A percentile compares a stretch with the other conserved stretches of the same genome.
Evolutionary conservation across 2,797 vertebrate genomes (phyloP).

Genomic region (Phataginus tetradactyla): DNA sequence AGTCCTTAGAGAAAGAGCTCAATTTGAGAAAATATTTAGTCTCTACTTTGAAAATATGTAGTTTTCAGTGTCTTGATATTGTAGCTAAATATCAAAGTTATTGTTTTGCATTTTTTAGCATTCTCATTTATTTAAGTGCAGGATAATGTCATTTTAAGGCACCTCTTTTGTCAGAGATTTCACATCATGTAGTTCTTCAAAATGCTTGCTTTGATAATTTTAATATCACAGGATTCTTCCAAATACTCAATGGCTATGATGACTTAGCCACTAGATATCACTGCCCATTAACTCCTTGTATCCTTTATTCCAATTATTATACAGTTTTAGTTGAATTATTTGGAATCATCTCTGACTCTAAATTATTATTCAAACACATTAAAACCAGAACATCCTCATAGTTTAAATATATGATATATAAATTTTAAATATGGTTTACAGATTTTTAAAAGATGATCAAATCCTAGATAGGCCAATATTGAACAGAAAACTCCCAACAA

Average conservation of each 20-base stretch:
- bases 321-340: not conserved
- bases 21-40: not conserved
- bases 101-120: not conserved
- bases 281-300: not conserved
- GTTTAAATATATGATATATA: not conserved
- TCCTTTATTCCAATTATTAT: not conserved
- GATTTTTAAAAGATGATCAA: not conserved
- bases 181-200: not conserved
- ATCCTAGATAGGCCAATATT: not conserved
- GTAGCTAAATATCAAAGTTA: not conserved
- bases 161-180: not conserved
- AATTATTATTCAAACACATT: not conserved
- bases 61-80: not conserved
- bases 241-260: not conserved
- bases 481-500: not conserved
- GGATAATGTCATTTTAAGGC: not conserved
- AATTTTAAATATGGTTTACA: not conserved
- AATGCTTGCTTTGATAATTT: not conserved
- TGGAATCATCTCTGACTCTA: not conserved
- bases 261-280: not conserved
- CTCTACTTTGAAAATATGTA: not conserved
- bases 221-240: not conserved
- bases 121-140: not conserved
- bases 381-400: not conserved
- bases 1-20: not conserved